Percentiles rank a stretch among this genome's conserved stretches.
These are phyloP conservation scores for Drosophila paramelanica DNA, from an alignment of 2,888 invertebrate genomes.

Conservation along the genomic window DNA sequence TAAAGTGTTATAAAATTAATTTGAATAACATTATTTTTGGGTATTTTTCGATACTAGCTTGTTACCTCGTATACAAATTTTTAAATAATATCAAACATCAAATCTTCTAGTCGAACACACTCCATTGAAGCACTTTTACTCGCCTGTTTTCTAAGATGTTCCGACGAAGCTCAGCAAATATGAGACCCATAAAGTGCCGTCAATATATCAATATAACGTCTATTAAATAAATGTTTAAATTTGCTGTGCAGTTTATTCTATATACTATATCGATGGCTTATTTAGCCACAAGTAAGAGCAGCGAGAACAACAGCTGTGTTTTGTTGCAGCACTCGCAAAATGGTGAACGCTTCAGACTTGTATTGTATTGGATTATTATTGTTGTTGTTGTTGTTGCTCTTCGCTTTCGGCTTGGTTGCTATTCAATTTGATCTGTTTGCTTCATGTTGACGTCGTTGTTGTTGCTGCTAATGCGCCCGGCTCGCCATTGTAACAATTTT, in stretches of 20 bases:
- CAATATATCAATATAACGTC: not conserved
- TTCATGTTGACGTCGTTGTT: constrained; percentile 26
- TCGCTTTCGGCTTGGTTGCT: constrained; percentile 25
- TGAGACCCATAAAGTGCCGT: too few relatives aligned
- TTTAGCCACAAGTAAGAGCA: constrained; percentile 14
- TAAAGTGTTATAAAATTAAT: too few relatives aligned
- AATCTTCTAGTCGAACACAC: too few relatives aligned
- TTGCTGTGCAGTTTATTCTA: not conserved
- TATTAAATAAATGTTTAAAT: not conserved
- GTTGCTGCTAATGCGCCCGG: constrained; percentile 45
- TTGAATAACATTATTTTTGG: too few relatives aligned
- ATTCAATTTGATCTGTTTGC: constrained; percentile 46
- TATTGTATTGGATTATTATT: constrained; percentile 22
- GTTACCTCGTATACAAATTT: too few relatives aligned
- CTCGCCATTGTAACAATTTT: constrained; percentile 70
- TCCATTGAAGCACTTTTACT: too few relatives aligned
- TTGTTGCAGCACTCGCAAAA: constrained; percentile 27
- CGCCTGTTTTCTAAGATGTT: too few relatives aligned
- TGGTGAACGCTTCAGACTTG: constrained; percentile 29
- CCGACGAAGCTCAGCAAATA: too few relatives aligned
- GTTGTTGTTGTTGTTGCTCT: constrained; percentile 14
- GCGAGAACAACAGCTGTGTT: constrained; percentile 7
- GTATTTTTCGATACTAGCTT: too few relatives aligned
- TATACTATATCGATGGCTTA: not conserved
- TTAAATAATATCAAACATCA: too few relatives aligned